Evolutionary conservation across 2,797 vertebrate genomes (phyloP).

Genomic region (Benthosema pterotum): DNA sequence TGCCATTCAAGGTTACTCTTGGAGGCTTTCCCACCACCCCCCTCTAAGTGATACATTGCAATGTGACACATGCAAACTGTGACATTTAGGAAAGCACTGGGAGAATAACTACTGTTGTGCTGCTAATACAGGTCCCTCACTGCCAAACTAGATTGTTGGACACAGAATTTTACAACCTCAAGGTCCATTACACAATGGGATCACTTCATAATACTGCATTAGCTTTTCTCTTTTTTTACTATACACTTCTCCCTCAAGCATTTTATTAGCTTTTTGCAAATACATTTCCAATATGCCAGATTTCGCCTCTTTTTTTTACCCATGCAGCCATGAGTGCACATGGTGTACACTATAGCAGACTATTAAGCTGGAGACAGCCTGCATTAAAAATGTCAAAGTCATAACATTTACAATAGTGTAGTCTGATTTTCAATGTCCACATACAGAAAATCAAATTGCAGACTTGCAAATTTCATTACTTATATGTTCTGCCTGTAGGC

Average conservation of each 20-base stretch:
- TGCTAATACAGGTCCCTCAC: constrained; percentile 64
- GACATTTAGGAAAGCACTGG: constrained; percentile 81
- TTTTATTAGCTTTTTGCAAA: constrained; percentile 17
- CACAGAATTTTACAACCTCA: constrained; percentile 58
- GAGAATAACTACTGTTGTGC: constrained; percentile 74
- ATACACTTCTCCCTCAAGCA: not conserved
- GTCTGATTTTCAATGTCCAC: not conserved
- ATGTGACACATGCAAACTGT: constrained; percentile 84
- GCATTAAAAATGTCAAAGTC: constrained; percentile 8
- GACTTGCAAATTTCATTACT: not conserved
- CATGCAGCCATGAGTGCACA: not conserved
- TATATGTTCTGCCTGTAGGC: not conserved
- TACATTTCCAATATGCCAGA: too few relatives aligned
- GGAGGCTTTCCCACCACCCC: constrained; percentile 80
- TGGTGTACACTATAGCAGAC: not conserved
- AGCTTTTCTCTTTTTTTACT: constrained; percentile 18
- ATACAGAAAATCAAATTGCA: not conserved
- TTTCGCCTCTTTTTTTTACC: not conserved
- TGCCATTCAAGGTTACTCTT: constrained; percentile 83
- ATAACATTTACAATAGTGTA: too few relatives aligned
- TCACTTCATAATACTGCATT: constrained; percentile 44
- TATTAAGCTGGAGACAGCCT: not conserved
- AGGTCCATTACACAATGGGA: constrained; percentile 63
- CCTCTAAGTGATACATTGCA: constrained; percentile 82
- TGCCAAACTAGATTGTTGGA: constrained; percentile 70